Percentiles rank a stretch among this genome's conserved stretches.
phyloP scores from a whole-genome alignment of 2,797 vertebrate species.

The Peromyscus nudipes region DNA sequence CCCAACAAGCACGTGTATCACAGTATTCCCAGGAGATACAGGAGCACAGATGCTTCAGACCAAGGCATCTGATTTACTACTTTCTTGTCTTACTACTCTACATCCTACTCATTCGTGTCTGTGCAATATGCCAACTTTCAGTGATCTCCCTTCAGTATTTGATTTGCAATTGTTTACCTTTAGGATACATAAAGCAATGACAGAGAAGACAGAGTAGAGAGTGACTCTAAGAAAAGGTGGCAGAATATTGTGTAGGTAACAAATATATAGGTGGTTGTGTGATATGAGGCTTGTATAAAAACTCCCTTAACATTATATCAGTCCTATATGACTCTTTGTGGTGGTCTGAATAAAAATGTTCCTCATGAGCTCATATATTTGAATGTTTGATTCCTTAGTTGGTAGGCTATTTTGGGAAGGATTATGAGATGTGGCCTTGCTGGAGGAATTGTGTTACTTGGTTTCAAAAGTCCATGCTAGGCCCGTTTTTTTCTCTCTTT shows the following conservation, averaged over 20 bases:
- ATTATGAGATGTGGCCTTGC: background rate
- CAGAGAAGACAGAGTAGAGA: background rate
- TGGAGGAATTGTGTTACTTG: background rate
- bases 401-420: background rate
- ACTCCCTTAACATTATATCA: background rate
- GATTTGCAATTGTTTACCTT: background rate
- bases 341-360: background rate
- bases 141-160: background rate
- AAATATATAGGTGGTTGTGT: fast-evolving
- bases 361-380: background rate
- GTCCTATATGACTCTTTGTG: background rate
- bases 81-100: background rate
- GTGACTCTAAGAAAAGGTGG: background rate
- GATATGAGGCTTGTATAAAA: background rate
- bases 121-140: no score
- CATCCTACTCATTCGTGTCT: fast-evolving
- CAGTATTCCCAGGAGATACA: background rate
- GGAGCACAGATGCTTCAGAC: background rate
- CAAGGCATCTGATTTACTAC: no score
- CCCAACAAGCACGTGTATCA: background rate
- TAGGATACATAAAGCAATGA: no score
- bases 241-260: background rate
- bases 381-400: no score
- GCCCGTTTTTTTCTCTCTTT: background rate
- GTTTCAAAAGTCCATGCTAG: background rate